A percentile compares a stretch with the other conserved stretches of the same genome.
Conservation (phyloP, 2,797 vertebrate species). For the Schizopygopsis malacanthus region DNA sequence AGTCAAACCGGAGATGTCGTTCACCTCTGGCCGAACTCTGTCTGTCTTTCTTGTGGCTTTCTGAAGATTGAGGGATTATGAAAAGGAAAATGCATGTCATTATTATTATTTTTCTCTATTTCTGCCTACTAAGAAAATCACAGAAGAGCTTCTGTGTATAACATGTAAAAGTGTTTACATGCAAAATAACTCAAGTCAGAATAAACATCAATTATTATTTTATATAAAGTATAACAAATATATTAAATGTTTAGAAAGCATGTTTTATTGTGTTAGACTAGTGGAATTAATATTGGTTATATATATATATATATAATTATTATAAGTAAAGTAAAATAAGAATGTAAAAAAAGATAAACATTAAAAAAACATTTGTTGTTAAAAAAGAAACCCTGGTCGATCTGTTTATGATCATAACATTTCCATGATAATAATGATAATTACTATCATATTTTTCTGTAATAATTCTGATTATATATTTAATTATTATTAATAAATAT, state of each 20-base stretch:
- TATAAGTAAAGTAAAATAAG: background rate
- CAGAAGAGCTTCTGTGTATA: background rate
- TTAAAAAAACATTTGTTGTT: no score
- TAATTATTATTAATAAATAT: no score
- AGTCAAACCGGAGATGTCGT: constrained; percentile 83
- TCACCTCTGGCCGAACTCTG: constrained; percentile 80
- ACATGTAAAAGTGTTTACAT: background rate
- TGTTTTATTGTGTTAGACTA: background rate
- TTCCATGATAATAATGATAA: no score
- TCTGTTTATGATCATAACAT: no score
- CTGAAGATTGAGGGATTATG: constrained; percentile 70
- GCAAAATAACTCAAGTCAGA: background rate
- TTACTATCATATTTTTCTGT: background rate
- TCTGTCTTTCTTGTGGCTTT: constrained; percentile 93
- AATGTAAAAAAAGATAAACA: background rate
- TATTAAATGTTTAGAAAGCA: background rate
- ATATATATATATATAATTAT: no score
- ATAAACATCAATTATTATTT: background rate
- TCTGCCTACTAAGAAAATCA: background rate
- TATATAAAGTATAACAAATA: background rate
- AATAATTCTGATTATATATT: background rate
- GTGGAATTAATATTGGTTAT: background rate
- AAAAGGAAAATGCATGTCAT: background rate
- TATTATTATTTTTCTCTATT: no score
- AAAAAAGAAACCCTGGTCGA: no score